Conservation (phyloP, 1,140 invertebrate genomes). For the roundworm (Caenorhabditis elegans) region WBcel235 BX284605.5:8380001-8380500, state of each 20-base stretch:
- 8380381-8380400: too few relatives aligned
- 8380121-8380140: not conserved
- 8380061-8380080: too few relatives aligned
- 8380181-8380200: not conserved
- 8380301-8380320: not conserved
- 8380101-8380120: not conserved
- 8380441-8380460: not conserved
- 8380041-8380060: too few relatives aligned
- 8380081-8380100: not conserved
- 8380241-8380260: not conserved
- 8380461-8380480: not conserved
- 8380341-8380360: too few relatives aligned
- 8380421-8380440: too few relatives aligned
- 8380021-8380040: too few relatives aligned
- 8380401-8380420: too few relatives aligned
- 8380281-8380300: not conserved
- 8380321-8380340: too few relatives aligned
- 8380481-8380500: constrained; percentile 78
- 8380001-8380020: too few relatives aligned
- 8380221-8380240: not conserved
- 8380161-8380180: not conserved
- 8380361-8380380: too few relatives aligned
- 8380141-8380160: not conserved
- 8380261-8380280: not conserved
- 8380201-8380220: not conserved